These are phyloP conservation scores for Parasteatoda tepidariorum DNA, from an alignment of 1,140 invertebrate species.

Conservation along the genomic window DNA sequence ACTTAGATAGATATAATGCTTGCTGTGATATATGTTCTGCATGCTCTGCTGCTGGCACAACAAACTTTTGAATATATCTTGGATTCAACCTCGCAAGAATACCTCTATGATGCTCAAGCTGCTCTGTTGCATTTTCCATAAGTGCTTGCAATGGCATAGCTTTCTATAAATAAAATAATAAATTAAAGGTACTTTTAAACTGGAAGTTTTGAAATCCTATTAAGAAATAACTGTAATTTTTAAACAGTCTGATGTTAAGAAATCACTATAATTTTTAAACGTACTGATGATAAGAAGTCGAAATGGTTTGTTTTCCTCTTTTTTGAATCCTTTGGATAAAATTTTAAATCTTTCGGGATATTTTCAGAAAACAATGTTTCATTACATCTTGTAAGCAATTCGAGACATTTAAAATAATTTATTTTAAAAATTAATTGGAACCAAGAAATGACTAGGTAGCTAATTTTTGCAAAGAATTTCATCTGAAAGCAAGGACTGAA, in stretches of 20 bases:
- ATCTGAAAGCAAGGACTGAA: no score
- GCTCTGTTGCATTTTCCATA: conserved; percentile 64
- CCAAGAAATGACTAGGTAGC: no score
- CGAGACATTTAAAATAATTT: no score
- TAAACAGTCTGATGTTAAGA: neutral
- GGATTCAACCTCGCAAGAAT: conserved; percentile 75
- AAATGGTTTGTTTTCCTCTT: no score
- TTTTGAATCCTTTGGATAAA: no score
- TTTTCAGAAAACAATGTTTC: no score
- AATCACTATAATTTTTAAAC: no score
- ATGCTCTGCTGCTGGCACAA: conserved; percentile 77
- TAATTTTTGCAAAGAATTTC: no score
- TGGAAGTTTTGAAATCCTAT: neutral
- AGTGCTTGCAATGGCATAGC: conserved; percentile 51
- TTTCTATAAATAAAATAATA: conserved; percentile 23
- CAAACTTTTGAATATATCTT: conserved; percentile 76
- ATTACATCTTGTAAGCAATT: no score
- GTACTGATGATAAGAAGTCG: no score
- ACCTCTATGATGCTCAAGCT: conserved; percentile 64
- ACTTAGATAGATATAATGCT: conserved; percentile 75
- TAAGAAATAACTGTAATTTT: neutral
- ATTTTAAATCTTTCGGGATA: no score
- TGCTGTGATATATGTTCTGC: conserved; percentile 74
- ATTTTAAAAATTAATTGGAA: no score
- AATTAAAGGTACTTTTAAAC: neutral